phyloP scores from a whole-genome alignment of 2,888 invertebrate species.

The Cheilosia scutellata region DNA sequence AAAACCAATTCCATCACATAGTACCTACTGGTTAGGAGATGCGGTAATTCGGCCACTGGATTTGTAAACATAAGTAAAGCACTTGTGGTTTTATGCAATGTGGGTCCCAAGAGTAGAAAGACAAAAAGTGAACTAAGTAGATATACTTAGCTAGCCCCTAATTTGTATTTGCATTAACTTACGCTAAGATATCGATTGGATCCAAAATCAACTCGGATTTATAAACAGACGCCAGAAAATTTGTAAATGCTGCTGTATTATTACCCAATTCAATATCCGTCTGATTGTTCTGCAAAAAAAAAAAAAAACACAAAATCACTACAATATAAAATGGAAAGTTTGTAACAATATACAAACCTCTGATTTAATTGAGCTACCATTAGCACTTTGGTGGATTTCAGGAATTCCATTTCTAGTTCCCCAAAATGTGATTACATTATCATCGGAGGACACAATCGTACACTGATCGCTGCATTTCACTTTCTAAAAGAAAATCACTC shows the following conservation, averaged over 20 bases:
- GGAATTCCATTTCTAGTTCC: constrained; percentile 85
- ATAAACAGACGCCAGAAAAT: constrained; percentile 83
- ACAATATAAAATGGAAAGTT: neutral
- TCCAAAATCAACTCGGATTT: constrained; percentile 84
- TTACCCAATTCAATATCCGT: constrained; percentile 81
- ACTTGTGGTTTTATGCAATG: too few species aligned
- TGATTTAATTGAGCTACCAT: constrained; percentile 38
- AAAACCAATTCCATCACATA: too few species aligned
- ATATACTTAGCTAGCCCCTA: neutral
- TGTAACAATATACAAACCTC: constrained; percentile 24
- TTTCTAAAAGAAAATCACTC: constrained; percentile 80
- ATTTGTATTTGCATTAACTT: constrained; percentile 77
- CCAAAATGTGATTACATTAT: constrained; percentile 89
- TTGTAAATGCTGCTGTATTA: constrained; percentile 83
- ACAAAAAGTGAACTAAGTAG: neutral
- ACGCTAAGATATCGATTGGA: constrained; percentile 86
- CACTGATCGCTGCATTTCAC: constrained; percentile 88
- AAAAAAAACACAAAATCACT: neutral
- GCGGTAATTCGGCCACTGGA: too few species aligned
- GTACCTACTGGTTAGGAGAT: too few species aligned
- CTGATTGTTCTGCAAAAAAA: constrained; percentile 58
- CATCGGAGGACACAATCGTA: constrained; percentile 87
- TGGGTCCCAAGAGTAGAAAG: too few species aligned
- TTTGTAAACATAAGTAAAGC: too few species aligned
- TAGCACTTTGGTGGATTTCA: constrained; percentile 74